phyloP scores from a whole-genome alignment of 1,140 invertebrate species.

The Drosophila parabipectinata region DNA sequence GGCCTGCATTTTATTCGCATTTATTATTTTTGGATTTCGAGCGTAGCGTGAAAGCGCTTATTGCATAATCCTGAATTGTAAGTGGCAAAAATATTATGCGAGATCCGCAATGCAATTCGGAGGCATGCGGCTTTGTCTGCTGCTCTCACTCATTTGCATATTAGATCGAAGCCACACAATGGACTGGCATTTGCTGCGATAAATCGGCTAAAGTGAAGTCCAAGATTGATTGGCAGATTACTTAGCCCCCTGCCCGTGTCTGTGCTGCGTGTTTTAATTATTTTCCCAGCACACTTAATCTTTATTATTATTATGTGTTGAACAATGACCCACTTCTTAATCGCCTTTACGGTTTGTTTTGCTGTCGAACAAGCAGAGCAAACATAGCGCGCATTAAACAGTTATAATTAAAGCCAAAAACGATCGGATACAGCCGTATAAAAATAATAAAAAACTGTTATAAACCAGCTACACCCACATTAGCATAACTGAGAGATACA shows the following conservation, averaged over 20 bases:
- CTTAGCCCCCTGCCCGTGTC: neutral
- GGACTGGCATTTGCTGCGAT: neutral
- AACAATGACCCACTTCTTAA: conserved; percentile 64
- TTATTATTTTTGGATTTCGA: conserved; percentile 61
- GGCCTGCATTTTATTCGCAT: conserved; percentile 44
- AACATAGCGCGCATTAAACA: conserved; percentile 46
- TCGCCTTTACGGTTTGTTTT: conserved; percentile 22
- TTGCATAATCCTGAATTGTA: conserved; percentile 64
- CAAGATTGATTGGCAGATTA: conserved; percentile 27
- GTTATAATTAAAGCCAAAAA: conserved; percentile 62
- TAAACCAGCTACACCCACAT: conserved; percentile 74
- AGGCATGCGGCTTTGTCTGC: neutral
- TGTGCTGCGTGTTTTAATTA: conserved; percentile 23
- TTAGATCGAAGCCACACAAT: conserved; percentile 4
- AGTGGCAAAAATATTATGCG: conserved; percentile 61
- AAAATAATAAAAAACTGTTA: conserved; percentile 61
- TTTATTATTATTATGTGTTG: conserved; percentile 20
- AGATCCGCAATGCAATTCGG: conserved; percentile 31
- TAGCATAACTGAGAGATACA: conserved; percentile 48
- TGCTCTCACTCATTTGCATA: conserved; percentile 30
- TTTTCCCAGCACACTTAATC: conserved; percentile 24
- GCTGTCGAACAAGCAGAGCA: conserved; percentile 12
- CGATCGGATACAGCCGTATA: conserved; percentile 4
- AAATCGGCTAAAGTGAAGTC: neutral
- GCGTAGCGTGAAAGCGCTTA: conserved; percentile 69